These are phyloP conservation scores for Agrochola lota DNA, from an alignment of 2,888 invertebrate genomes.

Conservation along the genomic window DNA sequence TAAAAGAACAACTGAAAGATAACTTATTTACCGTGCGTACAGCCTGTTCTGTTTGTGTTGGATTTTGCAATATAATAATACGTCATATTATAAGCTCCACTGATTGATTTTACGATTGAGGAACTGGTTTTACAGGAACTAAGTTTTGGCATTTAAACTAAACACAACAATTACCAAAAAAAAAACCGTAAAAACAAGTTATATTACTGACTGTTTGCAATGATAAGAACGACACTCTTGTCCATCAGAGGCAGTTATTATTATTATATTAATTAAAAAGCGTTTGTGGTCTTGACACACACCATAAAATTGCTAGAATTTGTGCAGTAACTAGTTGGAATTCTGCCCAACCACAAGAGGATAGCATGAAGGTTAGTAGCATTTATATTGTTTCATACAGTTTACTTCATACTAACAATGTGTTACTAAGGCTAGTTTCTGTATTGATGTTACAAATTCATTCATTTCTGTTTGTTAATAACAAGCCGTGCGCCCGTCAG, in stretches of 20 bases:
- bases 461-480: too few relatives aligned
- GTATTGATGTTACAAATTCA: not conserved
- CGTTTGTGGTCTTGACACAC: constrained; percentile 30
- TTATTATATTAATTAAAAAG: constrained; percentile 29
- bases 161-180: not conserved
- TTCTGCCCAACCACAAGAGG: constrained; percentile 43
- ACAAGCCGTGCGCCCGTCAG: too few relatives aligned
- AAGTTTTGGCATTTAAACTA: constrained; percentile 26
- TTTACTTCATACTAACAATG: not conserved
- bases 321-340: constrained; percentile 35
- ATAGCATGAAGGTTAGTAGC: constrained; percentile 57
- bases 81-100: constrained; percentile 1
- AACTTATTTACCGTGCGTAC: not conserved
- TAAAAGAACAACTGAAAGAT: not conserved
- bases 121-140: constrained; percentile 38
- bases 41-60: too few relatives aligned
- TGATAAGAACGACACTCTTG: constrained; percentile 17
- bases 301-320: constrained; percentile 35
- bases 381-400: constrained; percentile 4
- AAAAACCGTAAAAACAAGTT: constrained; percentile 32
- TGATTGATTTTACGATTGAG: constrained; percentile 2
- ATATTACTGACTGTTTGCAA: constrained; percentile 27
- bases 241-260: constrained; percentile 15
- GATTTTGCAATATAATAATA: not conserved
- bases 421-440: not conserved